Percentiles rank a stretch among this genome's conserved stretches.
Conservation (phyloP, 1,140 invertebrate species). For the Dolichoris vasculosae region DNA sequence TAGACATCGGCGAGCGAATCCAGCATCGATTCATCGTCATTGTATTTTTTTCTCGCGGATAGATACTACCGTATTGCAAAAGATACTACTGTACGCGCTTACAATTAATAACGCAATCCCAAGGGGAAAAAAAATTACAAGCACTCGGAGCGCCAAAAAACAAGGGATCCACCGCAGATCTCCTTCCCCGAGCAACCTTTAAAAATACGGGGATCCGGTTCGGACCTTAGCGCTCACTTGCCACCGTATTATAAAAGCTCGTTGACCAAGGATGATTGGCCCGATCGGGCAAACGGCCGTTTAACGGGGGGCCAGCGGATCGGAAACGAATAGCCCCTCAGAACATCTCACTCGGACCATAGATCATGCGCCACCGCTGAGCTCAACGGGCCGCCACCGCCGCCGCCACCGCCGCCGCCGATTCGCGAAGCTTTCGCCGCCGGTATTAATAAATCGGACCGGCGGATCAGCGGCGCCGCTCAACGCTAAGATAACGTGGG, state of each 20-base stretch:
- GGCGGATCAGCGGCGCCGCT: background rate
- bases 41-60: background rate
- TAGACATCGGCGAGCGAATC: too few species aligned
- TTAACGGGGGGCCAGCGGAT: slow-evolving; percentile 63
- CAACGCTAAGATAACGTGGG: slow-evolving; percentile 47
- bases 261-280: background rate
- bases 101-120: slow-evolving; percentile 15
- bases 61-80: too few species aligned
- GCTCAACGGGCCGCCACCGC: slow-evolving; percentile 42
- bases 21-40: background rate
- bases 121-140: background rate
- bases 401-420: slow-evolving; percentile 23
- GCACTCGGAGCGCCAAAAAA: background rate
- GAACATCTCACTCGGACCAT: slow-evolving; percentile 72
- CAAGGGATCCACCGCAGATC: background rate
- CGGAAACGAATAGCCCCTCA: slow-evolving; percentile 71
- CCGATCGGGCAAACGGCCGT: slow-evolving; percentile 65
- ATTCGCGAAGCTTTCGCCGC: slow-evolving; percentile 53
- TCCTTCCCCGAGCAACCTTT: background rate
- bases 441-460: slow-evolving; percentile 44
- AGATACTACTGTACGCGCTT: slow-evolving; percentile 4
- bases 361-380: slow-evolving; percentile 66
- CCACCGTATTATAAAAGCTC: slow-evolving; percentile 2
- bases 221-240: background rate
- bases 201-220: background rate